Base-by-base conservation (phyloP, 1,140 invertebrate species). In the Drosophila lini region DNA sequence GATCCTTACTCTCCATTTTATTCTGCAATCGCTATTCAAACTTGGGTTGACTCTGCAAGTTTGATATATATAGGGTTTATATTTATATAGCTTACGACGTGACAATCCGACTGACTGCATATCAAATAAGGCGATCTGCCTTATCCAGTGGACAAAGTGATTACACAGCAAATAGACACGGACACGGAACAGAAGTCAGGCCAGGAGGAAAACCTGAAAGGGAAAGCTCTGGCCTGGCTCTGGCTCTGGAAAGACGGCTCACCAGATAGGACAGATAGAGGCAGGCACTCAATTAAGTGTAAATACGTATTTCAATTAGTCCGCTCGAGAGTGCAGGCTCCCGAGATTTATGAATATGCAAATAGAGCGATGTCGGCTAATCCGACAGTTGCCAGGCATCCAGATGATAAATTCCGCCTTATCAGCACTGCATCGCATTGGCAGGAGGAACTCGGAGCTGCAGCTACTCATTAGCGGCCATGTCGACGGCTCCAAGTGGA, bases 311-410 rank as follows among this genome's bases (percentile, higher is more conserved):
- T 79, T 73, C 67, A 80, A 79, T 75, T 79, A 86, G 41, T 42
- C 15, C 52, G 62, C 56, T 60, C 32, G 55, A 63, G 44, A 22
- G 59, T 42, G 41, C 47, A 59, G 63, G 19, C n/a, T 59, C 2
- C 44, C 53, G 40, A 53, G 42, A 71, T 81, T 82, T 88, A 82
- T 88, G 83, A 82, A 88, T 69, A 86, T 88, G 80, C 79, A 73
- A 86, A 88, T 77, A 74, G 78, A 77, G 44, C 53, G 70, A 57
- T 59, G 78, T 86, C 65, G 74, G 63, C 74, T 81, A 74, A 73
- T 71, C 48, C 71, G 82, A 79, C 60, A 67, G 34, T 38, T 55
- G 48, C 65, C 61, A 68, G 79, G 62, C 55, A 53, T 38, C 52
- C 45, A 88, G 41, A 73, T 80, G 64, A 83, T 83, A 74, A 88